Evolutionary conservation across 2,797 vertebrate genomes (phyloP).

Genomic region (Lagodon rhomboides): DNA sequence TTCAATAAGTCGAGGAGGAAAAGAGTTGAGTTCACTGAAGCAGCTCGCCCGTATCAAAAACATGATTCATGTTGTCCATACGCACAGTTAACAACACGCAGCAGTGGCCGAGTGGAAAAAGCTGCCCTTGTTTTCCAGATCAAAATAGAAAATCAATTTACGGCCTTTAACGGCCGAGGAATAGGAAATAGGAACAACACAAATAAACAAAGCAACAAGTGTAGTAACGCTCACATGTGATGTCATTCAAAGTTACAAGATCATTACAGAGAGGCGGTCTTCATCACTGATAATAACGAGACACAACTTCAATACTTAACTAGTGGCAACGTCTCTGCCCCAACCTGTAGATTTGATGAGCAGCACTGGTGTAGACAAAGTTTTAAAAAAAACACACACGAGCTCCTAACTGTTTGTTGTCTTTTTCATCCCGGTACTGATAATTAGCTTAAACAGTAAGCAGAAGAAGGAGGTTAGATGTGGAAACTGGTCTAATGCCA

Average conservation of each 20-base stretch:
- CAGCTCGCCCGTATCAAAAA: conserved; percentile 67
- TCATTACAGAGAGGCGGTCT: not conserved
- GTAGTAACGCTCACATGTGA: conserved; percentile 57
- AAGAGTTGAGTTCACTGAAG: conserved; percentile 65
- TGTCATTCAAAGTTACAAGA: conserved; percentile 35
- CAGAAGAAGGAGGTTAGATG: conserved; percentile 27
- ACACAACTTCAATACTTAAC: not conserved
- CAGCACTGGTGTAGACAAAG: not conserved
- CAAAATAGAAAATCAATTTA: conserved; percentile 77
- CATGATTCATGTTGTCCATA: conserved; percentile 79
- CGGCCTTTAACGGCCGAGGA: conserved; percentile 62
- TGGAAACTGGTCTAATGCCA: conserved; percentile 26
- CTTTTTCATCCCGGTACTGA: conserved; percentile 29
- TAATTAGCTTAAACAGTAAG: conserved; percentile 19
- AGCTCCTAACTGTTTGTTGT: not conserved
- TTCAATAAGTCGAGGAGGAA: conserved; percentile 70
- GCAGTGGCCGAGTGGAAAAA: conserved; percentile 75
- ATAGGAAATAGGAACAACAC: conserved; percentile 62
- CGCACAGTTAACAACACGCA: conserved; percentile 62
- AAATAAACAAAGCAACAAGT: conserved; percentile 74
- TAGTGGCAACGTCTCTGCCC: not conserved
- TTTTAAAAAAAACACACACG: conserved; percentile 2
- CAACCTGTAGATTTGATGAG: not conserved
- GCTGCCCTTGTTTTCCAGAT: conserved; percentile 76
- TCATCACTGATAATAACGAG: not conserved